phyloP scores from a whole-genome alignment of 2,113 vertebrate genomes.

The Hyla sarda region DNA sequence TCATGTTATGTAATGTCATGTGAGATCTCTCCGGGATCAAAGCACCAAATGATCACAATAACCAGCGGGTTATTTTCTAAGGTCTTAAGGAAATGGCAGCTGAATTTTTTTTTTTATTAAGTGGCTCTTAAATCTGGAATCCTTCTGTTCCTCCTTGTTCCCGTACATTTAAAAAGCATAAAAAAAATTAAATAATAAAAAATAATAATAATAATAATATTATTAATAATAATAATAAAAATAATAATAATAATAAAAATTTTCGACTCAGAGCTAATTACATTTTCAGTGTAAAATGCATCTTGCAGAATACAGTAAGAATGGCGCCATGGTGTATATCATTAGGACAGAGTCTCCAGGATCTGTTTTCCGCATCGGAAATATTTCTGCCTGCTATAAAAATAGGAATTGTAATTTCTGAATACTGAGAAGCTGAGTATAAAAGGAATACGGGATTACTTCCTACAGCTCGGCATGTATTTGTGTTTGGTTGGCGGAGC shows the following conservation, averaged over 20 bases:
- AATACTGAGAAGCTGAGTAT: slow-evolving; percentile 31
- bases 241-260: too few relatives aligned
- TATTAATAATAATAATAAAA: too few relatives aligned
- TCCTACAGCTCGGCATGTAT: slow-evolving; percentile 10
- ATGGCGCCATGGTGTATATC: not conserved
- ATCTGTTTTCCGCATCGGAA: not conserved
- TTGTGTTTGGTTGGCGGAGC: not conserved
- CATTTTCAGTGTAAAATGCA: not conserved
- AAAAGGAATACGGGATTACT: slow-evolving; percentile 39
- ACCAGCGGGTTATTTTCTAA: not conserved
- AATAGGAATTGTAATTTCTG: slow-evolving; percentile 40
- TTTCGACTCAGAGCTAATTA: not conserved
- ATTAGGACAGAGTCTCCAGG: not conserved
- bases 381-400: not conserved
- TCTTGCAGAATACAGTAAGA: not conserved
- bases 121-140: not conserved
- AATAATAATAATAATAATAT: not conserved
- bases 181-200: not conserved
- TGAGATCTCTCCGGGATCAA: not conserved
- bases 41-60: not conserved
- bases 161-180: not conserved
- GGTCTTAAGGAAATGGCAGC: not conserved
- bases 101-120: not conserved
- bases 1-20: not conserved
- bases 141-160: not conserved